Evolutionary conservation across 2,888 invertebrate genomes (phyloP), one percentile per base, ranked within the genome.

Genomic region (Microplitis deprimator): DNA sequence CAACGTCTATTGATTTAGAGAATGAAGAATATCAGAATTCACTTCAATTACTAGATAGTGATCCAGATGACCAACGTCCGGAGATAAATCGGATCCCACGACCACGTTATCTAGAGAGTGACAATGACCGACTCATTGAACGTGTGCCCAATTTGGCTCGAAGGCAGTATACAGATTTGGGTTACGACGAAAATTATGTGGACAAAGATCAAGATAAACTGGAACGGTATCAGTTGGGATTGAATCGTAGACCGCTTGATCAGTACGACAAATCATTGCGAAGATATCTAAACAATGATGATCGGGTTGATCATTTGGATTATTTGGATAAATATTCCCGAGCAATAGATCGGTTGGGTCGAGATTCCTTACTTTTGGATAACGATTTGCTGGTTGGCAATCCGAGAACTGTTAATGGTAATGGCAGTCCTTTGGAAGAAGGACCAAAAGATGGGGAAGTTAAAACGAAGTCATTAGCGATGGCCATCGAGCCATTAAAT

Each of bases 401-500:
- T 29, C 29, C 29, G 29, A 29, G 4, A 0, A 29, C 3, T 3
- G 29, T 29, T 3, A 29, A 29, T 29, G 4, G 0, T 29, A 29
- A 20, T n/a, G 67, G 29, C 13, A 72, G 61, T 38, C 40, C 38
- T 0, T 5, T 6, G 17, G 29, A 39, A 41, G 17, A 20, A 13
- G 50, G 50, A 50, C 4, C 8, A 59, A 17, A 64, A 41, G 50
- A 65, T 7, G 41, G 41, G 7, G 67, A 69, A 6, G 64, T 64
- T 0, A 78, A 73, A 17, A 75, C 69, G 10, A 80, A 79, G 41
- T 80, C 82, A 0, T 80, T 85, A 29, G 79, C 84, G 10, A 81
- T 59, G 10, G 81, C 84, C 1, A 81, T 85, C 41, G 81, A 82
- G 16, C 85, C 85, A n/a, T 61, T 85, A 61, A 81, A 83, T 0